Evolutionary conservation across 2,888 invertebrate genomes (phyloP).

Genomic region (Listrodromus nycthemerus): DNA sequence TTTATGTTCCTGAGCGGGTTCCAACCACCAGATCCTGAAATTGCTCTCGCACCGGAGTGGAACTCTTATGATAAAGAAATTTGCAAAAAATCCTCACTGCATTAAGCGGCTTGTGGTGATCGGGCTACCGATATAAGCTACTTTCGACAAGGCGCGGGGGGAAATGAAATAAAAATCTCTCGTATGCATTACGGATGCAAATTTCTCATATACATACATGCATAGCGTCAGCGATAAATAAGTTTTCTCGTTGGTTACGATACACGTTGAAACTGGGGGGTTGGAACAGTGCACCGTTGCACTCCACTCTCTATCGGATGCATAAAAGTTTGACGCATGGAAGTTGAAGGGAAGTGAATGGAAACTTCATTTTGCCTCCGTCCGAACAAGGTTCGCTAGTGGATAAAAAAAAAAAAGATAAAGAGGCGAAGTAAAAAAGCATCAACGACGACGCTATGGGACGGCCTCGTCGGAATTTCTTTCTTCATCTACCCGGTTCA

Average conservation of each 20-base stretch:
- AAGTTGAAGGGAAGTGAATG: slow-evolving; percentile 5
- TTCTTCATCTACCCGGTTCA: neutral
- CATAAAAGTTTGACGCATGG: slow-evolving; percentile 27
- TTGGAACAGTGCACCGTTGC: neutral
- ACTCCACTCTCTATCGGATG: slow-evolving; percentile 16
- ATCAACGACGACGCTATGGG: neutral
- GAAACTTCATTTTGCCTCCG: slow-evolving; percentile 26
- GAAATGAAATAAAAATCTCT: neutral
- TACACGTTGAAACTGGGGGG: neutral
- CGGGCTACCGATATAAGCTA: neutral
- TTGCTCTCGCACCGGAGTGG: neutral
- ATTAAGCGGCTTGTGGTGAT: neutral
- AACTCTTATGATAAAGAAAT: neutral
- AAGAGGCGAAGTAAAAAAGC: neutral
- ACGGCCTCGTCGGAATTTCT: slow-evolving; percentile 13
- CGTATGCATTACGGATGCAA: slow-evolving; percentile 13
- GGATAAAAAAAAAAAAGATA: neutral
- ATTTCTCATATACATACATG: slow-evolving; percentile 28
- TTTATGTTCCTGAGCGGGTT: neutral
- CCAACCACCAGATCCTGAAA: neutral
- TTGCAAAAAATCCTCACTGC: neutral
- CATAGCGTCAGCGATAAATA: slow-evolving; percentile 31
- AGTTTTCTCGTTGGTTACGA: slow-evolving; percentile 9
- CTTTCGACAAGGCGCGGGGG: neutral
- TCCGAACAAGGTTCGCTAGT: slow-evolving; percentile 15